Evolutionary conservation across 2,113 vertebrate genomes (phyloP).

Genomic region (Copsychus sechellarum): DNA sequence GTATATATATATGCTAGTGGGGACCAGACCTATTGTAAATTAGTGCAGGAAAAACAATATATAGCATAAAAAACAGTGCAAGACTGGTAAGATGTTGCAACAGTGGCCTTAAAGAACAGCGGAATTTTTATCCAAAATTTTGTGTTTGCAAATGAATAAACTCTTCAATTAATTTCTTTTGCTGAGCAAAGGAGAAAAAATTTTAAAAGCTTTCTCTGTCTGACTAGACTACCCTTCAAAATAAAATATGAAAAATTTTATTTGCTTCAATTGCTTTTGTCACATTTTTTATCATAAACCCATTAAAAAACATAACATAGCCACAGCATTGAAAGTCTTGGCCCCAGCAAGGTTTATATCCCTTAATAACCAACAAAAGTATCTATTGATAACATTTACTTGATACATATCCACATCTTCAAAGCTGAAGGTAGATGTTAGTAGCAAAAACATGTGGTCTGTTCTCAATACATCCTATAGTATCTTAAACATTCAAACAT

Average conservation of each 20-base stretch:
- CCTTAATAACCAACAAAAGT: not conserved
- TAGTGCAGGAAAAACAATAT: not conserved
- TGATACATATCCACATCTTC: not conserved
- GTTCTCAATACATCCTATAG: not conserved
- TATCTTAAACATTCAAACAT: not conserved
- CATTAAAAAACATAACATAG: not conserved
- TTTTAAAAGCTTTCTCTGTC: not conserved
- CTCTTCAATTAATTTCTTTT: not conserved
- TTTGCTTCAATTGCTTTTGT: not conserved
- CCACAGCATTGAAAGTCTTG: not conserved
- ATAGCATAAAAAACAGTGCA: not conserved
- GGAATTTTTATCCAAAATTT: not conserved
- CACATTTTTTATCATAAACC: not conserved
- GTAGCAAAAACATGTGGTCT: not conserved
- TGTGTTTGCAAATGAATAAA: not conserved
- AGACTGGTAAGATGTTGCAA: not conserved
- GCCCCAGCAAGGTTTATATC: not conserved
- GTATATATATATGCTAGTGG: not conserved
- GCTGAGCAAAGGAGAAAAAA: not conserved
- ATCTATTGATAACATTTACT: not conserved
- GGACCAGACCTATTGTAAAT: not conserved
- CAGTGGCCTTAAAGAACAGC: not conserved
- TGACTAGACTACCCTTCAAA: not conserved
- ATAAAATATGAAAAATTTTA: not conserved
- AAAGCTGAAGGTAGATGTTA: not conserved